Evolutionary conservation across 2,888 invertebrate genomes (phyloP).

Genomic region (Eilema caniola): DNA sequence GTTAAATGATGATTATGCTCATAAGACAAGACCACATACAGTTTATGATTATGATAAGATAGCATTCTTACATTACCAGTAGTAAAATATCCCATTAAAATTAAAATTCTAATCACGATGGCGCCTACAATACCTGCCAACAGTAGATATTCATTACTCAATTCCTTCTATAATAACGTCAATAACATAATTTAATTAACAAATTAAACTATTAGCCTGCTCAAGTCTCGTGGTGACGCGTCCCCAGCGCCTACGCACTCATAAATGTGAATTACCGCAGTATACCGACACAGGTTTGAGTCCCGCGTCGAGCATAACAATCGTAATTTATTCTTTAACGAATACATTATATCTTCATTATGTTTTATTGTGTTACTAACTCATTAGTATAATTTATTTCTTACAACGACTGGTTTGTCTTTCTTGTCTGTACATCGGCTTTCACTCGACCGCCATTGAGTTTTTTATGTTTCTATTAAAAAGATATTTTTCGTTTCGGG

Average conservation of each 20-base stretch:
- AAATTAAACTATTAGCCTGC: conserved; percentile 41
- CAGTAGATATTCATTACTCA: conserved; percentile 8
- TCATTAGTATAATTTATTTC: conserved; percentile 57
- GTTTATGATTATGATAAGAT: neutral
- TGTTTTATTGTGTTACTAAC: conserved; percentile 50
- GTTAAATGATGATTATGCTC: neutral
- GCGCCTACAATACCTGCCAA: conserved; percentile 5
- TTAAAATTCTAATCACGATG: neutral
- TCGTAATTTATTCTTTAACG: conserved; percentile 55
- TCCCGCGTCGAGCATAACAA: conserved; percentile 38
- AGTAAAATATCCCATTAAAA: neutral
- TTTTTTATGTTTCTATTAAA: conserved; percentile 15
- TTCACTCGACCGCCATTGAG: conserved; percentile 11
- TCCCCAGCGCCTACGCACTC: conserved; percentile 41
- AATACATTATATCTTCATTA: conserved; percentile 57
- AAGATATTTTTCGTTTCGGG: neutral
- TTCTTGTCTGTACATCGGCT: conserved; percentile 12
- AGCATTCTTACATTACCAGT: neutral
- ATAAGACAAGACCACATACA: neutral
- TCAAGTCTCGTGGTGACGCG: neutral
- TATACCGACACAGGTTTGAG: conserved; percentile 36
- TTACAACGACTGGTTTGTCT: conserved; percentile 24
- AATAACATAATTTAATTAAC: conserved; percentile 32
- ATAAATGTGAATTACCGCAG: conserved; percentile 38
- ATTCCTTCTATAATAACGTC: conserved; percentile 14